A percentile compares a stretch with the other conserved stretches of the same genome.
Evolutionary conservation across 2,797 vertebrate species (phyloP).

Genomic region (Tenualosa thibaudeaui): DNA sequence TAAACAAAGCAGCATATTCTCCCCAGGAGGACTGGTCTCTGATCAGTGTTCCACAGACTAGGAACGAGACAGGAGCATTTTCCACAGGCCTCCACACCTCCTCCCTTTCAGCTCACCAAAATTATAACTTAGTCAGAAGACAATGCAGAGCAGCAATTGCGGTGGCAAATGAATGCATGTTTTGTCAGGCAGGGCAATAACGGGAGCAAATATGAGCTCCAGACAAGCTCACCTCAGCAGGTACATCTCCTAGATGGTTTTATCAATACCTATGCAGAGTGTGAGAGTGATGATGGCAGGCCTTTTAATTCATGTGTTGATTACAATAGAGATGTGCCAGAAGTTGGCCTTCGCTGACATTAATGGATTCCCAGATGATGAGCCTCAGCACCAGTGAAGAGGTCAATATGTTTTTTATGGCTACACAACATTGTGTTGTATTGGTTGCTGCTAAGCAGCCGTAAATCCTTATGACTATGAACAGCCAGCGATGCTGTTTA

Average conservation of each 20-base stretch:
- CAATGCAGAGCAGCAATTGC: neutral
- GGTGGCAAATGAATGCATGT: neutral
- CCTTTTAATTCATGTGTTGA: constrained; percentile 54
- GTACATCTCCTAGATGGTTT: neutral
- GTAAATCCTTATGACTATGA: neutral
- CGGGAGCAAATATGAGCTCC: neutral
- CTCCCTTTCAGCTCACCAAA: neutral
- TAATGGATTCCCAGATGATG: constrained; percentile 46
- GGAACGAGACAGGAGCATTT: neutral
- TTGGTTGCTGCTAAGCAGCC: constrained; percentile 10
- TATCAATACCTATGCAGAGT: constrained; percentile 11
- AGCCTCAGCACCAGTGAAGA: neutral
- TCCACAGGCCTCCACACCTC: neutral
- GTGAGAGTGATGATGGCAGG: constrained; percentile 27
- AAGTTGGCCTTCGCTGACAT: constrained; percentile 27
- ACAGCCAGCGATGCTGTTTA: neutral
- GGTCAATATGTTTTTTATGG: constrained; percentile 26
- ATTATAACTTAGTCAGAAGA: neutral
- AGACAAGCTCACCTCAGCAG: constrained; percentile 22
- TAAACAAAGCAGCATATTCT: neutral
- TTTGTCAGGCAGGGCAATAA: neutral
- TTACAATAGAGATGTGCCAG: constrained; percentile 52
- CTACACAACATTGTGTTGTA: neutral
- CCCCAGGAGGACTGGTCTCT: neutral
- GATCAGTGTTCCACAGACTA: neutral